phyloP scores from a whole-genome alignment of 2,113 vertebrate species.

The human region GRCh38 chr16:57508001-57508500 shows the following conservation, averaged over 20 bases:
- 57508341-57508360: neutral
- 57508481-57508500: neutral
- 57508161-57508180: neutral
- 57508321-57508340: neutral
- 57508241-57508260: neutral
- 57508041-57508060: neutral
- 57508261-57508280: neutral
- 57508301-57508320: neutral
- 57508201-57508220: neutral
- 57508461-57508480: neutral
- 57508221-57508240: neutral
- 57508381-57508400: neutral
- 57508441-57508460: neutral
- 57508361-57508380: neutral
- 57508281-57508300: slow-evolving; percentile 43
- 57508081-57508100: neutral
- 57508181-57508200: neutral
- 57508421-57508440: neutral
- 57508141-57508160: neutral
- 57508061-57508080: neutral
- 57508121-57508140: neutral
- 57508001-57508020: neutral
- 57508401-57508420: neutral
- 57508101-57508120: neutral
- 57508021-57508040: neutral